A percentile compares a stretch with the other conserved stretches of the same genome.
phyloP scores from a whole-genome alignment of 2,888 invertebrate genomes.

The Latrodectus elegans region DNA sequence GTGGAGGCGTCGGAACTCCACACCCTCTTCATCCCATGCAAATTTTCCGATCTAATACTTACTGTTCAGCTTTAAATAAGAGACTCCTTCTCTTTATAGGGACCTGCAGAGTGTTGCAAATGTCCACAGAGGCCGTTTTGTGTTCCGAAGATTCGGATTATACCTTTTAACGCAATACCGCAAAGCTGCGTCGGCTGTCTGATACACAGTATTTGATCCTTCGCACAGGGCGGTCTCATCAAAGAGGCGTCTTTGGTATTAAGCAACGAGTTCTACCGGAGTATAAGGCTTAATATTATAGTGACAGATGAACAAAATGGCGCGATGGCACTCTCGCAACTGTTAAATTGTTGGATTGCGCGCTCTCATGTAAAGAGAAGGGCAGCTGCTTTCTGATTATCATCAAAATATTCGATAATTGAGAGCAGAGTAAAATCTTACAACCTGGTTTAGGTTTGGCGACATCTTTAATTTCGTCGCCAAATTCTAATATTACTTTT shows the following conservation, averaged over 20 bases:
- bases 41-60: background rate
- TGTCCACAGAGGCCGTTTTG: too few species aligned
- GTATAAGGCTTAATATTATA: too few species aligned
- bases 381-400: background rate
- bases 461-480: too few species aligned
- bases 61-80: background rate
- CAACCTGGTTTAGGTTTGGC: too few species aligned
- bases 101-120: background rate
- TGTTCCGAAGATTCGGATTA: background rate
- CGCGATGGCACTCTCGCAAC: background rate
- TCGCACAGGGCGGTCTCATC: background rate
- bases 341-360: background rate
- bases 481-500: too few species aligned
- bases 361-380: background rate
- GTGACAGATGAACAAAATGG: background rate
- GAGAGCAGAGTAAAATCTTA: too few species aligned
- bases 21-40: background rate
- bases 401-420: background rate
- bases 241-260: background rate
- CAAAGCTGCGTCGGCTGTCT: background rate
- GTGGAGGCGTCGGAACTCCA: too few species aligned
- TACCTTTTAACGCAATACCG: background rate
- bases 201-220: too few species aligned
- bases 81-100: background rate
- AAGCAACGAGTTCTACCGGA: background rate